These are phyloP conservation scores for Florisuga fusca DNA, from an alignment of 2,797 vertebrate genomes.

Conservation along the genomic window DNA sequence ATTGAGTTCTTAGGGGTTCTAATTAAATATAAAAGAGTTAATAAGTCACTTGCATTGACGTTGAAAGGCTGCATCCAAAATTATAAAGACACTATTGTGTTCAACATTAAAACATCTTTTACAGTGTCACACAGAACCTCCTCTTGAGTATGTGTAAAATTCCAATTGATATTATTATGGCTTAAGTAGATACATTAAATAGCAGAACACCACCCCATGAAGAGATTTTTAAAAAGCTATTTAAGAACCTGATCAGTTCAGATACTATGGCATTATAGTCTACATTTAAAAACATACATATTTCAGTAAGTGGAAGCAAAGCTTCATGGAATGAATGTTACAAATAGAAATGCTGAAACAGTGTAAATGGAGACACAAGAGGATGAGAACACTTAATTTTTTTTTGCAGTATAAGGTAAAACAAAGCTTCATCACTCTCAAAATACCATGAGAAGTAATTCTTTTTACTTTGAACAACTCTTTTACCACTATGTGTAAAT, in stretches of 20 bases:
- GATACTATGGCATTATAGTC: background rate
- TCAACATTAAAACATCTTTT: constrained; percentile 20
- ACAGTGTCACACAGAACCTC: background rate
- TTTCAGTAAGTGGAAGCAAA: constrained; percentile 47
- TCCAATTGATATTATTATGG: background rate
- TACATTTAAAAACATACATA: background rate
- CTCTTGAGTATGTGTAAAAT: background rate
- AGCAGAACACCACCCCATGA: background rate
- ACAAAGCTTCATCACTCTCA: constrained; percentile 1
- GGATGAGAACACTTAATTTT: background rate
- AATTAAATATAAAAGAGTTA: constrained; percentile 82
- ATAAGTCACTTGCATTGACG: constrained; percentile 75
- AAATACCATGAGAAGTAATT: background rate
- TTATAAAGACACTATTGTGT: constrained; percentile 45
- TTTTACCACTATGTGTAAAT: background rate
- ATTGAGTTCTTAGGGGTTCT: constrained; percentile 82
- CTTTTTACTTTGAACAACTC: background rate
- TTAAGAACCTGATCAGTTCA: background rate
- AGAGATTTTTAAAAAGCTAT: background rate
- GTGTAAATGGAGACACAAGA: constrained; percentile 64
- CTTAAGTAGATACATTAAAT: background rate
- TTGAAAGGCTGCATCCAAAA: constrained; percentile 59
- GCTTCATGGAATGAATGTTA: constrained; percentile 73
- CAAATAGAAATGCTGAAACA: constrained; percentile 57
- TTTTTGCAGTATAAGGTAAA: constrained; percentile 3